Conservation (phyloP, 1,140 invertebrate species). For the Bombus picipes region DNA sequence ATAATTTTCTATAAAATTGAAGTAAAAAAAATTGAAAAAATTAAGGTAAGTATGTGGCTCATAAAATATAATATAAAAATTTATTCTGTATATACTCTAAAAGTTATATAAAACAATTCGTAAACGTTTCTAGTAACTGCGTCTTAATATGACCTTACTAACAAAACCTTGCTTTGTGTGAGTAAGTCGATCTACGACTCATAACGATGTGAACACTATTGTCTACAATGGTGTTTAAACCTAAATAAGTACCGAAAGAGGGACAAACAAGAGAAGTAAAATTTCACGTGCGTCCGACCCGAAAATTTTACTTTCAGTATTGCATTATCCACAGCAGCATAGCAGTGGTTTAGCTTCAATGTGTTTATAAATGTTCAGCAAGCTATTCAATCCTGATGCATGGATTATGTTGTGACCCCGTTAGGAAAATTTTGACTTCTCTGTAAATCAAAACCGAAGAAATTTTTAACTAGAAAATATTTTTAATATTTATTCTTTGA, state of each 20-base stretch:
- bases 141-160: too few relatives aligned
- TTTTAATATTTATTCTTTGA: neutral
- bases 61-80: slow-evolving; percentile 23
- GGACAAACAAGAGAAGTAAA: neutral
- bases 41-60: too few relatives aligned
- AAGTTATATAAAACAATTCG: slow-evolving; percentile 18
- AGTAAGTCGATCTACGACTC: neutral
- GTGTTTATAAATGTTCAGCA: neutral
- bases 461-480: neutral
- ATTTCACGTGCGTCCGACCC: neutral
- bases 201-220: neutral
- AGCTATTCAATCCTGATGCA: neutral
- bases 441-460: neutral
- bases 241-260: neutral
- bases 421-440: slow-evolving; percentile 36
- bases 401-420: neutral
- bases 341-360: neutral
- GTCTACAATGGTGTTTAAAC: neutral
- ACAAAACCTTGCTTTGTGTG: neutral
- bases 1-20: neutral
- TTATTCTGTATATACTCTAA: slow-evolving; percentile 10
- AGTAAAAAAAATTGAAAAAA: neutral
- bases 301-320: neutral
- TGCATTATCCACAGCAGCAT: neutral
- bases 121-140: neutral